Base-by-base conservation (phyloP, 2,113 vertebrate genomes). In the Dunckerocampus dactyliophorus region DNA sequence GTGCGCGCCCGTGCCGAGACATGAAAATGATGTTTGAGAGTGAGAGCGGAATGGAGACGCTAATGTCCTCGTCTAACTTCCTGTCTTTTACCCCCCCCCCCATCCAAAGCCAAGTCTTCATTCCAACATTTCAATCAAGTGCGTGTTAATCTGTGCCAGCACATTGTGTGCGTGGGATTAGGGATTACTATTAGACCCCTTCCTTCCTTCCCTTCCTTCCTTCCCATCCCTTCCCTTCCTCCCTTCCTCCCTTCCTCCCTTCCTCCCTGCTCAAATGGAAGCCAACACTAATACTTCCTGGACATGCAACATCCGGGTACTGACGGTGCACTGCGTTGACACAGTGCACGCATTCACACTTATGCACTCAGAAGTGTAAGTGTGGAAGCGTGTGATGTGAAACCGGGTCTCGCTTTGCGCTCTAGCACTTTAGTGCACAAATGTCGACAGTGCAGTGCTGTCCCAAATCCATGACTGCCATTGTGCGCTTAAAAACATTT, bases 141-240 rank as follows among this genome's bases (percentile, higher is more conserved):
- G 89, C 90, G 88, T 88, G 89, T 91, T 92, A 92, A 92, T 92
- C 91, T 91, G 88, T 88, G 86, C 88, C 79, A 89, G 89, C 91
- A 92, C 91, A 92, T 92, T 92, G 90, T 91, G 89, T 91, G 87
- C 87, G 76, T 85, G 89, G 91, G 91, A 92, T 92, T 92, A 91
- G 89, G 89, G 90, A 92, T 92, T 91, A 91, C 91, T 88, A 91
- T 92, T 92, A 91, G 89, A 89, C 83, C 89, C 89, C 83, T 83
- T 88, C 85, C 67, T 86, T 42, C 5, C 39, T 43, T 28, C 5
- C 24, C 24, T 28, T 28, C 24, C 24, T 28, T 28, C 24, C 24
- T 28, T 39, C 88, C 86, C n/a, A n/a, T 85, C 82, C 88, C 24
- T 28, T 28, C 24, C 24, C n/a, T n/a, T 39, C 88, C 86, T 85